These are phyloP conservation scores for Trigoniulus corallinus DNA, from an alignment of 1,140 invertebrate species.

Conservation along the genomic window DNA sequence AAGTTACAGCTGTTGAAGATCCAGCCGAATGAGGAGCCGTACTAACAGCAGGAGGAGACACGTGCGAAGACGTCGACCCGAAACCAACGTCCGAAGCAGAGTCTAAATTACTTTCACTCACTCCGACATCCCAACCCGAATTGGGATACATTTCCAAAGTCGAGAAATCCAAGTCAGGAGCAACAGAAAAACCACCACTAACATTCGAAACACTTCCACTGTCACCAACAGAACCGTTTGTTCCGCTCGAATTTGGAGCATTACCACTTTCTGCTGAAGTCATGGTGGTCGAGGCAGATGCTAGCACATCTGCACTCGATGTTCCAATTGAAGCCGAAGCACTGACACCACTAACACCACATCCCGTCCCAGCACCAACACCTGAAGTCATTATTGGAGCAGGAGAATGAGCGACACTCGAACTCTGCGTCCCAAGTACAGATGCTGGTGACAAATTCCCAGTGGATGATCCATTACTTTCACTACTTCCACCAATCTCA, in stretches of 20 bases:
- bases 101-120: conserved; percentile 5
- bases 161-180: conserved; percentile 23
- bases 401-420: background rate
- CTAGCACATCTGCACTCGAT: too few species aligned
- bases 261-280: background rate
- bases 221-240: conserved; percentile 17
- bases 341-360: background rate
- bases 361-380: background rate
- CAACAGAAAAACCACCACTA: conserved; percentile 20
- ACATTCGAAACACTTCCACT: background rate
- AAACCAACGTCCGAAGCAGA: background rate
- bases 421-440: background rate
- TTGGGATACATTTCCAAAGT: conserved; percentile 37
- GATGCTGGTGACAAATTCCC: background rate
- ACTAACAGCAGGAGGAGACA: background rate
- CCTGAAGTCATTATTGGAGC: background rate
- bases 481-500: background rate
- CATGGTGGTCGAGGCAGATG: too few species aligned
- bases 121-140: conserved; percentile 12
- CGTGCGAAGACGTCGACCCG: background rate
- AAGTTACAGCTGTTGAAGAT: background rate
- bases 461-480: background rate
- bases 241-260: background rate
- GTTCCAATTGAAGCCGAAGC: background rate
- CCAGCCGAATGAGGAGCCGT: conserved; percentile 1